phyloP scores from a whole-genome alignment of 2,888 invertebrate species.

The Melieria crassipennis region DNA sequence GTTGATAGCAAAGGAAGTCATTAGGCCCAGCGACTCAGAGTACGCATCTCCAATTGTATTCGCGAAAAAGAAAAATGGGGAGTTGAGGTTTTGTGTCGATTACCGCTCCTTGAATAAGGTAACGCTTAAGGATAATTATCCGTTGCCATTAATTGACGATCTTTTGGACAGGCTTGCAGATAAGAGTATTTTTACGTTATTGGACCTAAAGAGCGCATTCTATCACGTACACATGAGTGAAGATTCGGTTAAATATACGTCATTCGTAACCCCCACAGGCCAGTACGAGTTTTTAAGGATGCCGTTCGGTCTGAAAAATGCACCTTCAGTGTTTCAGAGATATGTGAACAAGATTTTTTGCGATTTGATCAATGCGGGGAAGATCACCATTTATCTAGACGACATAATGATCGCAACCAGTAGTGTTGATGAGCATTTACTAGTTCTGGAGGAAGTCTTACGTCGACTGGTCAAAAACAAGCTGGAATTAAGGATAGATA shows the following conservation, averaged over 20 bases:
- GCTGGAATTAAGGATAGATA: slow-evolving; percentile 33
- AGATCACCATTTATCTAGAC: slow-evolving; percentile 38
- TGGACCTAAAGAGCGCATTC: slow-evolving; percentile 34
- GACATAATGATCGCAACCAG: slow-evolving; percentile 37
- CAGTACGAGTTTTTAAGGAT: slow-evolving; percentile 37
- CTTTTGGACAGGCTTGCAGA: slow-evolving; percentile 3
- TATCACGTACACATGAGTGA: slow-evolving; percentile 4
- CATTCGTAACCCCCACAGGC: slow-evolving; percentile 20
- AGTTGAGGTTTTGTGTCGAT: slow-evolving; percentile 37
- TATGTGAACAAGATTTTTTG: slow-evolving; percentile 33
- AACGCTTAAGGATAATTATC: slow-evolving; percentile 8
- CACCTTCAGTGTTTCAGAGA: slow-evolving; percentile 28
- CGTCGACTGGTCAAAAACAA: slow-evolving; percentile 14
- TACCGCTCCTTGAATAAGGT: slow-evolving; percentile 38
- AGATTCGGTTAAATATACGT: slow-evolving; percentile 13
- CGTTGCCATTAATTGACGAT: neutral
- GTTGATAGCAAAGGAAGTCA: slow-evolving; percentile 22
- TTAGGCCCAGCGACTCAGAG: slow-evolving; percentile 36
- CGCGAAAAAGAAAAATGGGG: slow-evolving; percentile 28
- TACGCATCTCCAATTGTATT: slow-evolving; percentile 22
- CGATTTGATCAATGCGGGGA: slow-evolving; percentile 26
- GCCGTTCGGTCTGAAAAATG: slow-evolving; percentile 36
- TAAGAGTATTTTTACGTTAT: slow-evolving; percentile 20
- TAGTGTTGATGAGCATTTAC: slow-evolving; percentile 22
- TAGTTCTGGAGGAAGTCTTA: slow-evolving; percentile 28